phyloP scores from a whole-genome alignment of 2,888 invertebrate species.

The Uropetala carovei region DNA sequence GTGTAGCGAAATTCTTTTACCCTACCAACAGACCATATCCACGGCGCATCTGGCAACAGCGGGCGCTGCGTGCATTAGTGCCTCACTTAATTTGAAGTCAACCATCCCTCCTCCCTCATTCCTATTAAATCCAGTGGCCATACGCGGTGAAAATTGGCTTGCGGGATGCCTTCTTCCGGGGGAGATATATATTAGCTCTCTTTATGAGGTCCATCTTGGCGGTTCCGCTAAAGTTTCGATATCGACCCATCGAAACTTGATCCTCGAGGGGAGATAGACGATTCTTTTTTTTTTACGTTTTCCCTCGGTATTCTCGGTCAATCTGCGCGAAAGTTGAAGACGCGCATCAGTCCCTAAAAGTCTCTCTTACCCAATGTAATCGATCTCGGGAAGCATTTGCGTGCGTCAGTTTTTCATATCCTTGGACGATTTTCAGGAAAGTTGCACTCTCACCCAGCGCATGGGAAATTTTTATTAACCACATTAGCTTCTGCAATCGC shows the following conservation, averaged over 20 bases:
- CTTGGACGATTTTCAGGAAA: not conserved
- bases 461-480: not conserved
- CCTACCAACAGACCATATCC: conserved; percentile 48
- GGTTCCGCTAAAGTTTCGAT: not conserved
- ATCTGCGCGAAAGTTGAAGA: not conserved
- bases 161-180: conserved; percentile 47
- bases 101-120: not conserved
- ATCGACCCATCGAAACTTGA: not conserved
- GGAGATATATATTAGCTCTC: not conserved
- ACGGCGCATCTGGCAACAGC: conserved; percentile 29
- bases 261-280: not conserved
- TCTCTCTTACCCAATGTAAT: not conserved
- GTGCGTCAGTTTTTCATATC: not conserved
- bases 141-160: not conserved
- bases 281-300: not conserved
- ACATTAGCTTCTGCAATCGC: conserved; percentile 19
- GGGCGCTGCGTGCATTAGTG: conserved; percentile 56
- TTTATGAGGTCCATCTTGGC: not conserved
- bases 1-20: conserved; percentile 40
- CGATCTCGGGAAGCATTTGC: not conserved
- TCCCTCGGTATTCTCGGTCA: not conserved
- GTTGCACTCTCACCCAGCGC: not conserved
- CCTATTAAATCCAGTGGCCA: conserved; percentile 50
- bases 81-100: conserved; percentile 53
- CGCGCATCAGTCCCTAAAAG: not conserved